A percentile compares a stretch with the other conserved stretches of the same genome.
These are phyloP conservation scores for Tanypteryx hageni DNA, from an alignment of 2,888 invertebrate genomes.

Conservation along the genomic window DNA sequence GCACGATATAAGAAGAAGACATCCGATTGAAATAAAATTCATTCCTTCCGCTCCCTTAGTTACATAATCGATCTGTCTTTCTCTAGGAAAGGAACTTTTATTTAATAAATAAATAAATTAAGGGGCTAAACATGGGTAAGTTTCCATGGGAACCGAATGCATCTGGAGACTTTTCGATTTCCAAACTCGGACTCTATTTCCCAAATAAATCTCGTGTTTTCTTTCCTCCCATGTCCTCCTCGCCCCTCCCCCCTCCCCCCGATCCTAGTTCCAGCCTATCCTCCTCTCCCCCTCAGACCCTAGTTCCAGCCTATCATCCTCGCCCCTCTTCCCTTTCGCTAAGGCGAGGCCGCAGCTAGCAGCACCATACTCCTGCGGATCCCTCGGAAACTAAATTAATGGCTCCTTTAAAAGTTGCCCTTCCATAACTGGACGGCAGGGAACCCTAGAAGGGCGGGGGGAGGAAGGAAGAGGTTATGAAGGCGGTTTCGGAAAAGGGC, in stretches of 20 bases:
- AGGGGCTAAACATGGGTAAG: not conserved
- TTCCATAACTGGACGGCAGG: not conserved
- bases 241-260: not conserved
- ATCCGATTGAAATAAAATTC: not conserved
- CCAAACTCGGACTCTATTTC: not conserved
- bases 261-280: not conserved
- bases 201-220: not conserved
- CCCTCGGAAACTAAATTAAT: not conserved
- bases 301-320: not conserved
- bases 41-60: not conserved
- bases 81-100: not conserved
- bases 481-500: not conserved
- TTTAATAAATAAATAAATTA: constrained; percentile 18
- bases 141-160: not conserved
- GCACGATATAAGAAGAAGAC: no score
- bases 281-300: not conserved
- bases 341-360: not conserved
- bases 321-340: not conserved
- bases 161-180: constrained; percentile 1
- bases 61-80: not conserved
- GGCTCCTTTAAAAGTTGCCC: constrained; percentile 7
- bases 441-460: not conserved
- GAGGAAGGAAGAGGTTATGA: not conserved
- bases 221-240: not conserved
- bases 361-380: not conserved